Evolutionary conservation across 2,797 vertebrate species (phyloP).

Genomic region (Hippopotamyrus pictus): DNA sequence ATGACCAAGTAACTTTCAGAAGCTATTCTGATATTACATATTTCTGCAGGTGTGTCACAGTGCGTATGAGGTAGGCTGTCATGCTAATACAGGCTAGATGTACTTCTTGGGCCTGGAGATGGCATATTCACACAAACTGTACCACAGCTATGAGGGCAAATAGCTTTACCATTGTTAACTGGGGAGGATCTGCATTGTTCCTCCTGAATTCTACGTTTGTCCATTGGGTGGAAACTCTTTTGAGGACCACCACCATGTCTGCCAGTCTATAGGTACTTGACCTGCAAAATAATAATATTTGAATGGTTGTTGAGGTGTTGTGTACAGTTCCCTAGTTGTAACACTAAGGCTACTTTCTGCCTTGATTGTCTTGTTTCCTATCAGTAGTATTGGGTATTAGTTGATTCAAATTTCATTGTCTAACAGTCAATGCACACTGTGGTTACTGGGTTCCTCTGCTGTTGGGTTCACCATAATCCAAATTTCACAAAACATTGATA

Average conservation of each 20-base stretch:
- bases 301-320: not conserved
- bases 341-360: not conserved
- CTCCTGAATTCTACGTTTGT: not conserved
- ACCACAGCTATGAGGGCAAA: not conserved
- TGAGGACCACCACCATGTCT: not conserved
- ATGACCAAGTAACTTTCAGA: not conserved
- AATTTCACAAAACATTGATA: not conserved
- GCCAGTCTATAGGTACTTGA: not conserved
- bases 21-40: not conserved
- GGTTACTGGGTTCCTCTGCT: not conserved
- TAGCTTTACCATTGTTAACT: not conserved
- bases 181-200: not conserved
- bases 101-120: not conserved
- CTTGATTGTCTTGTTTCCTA: not conserved
- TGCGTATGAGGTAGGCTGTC: not conserved
- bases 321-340: not conserved
- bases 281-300: not conserved
- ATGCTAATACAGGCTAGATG: too few species aligned
- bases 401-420: not conserved
- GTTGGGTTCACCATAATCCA: not conserved
- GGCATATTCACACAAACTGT: not conserved
- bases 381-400: not conserved
- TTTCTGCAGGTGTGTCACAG: not conserved
- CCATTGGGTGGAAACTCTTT: not conserved
- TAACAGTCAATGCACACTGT: not conserved